A percentile compares a stretch with the other conserved stretches of the same genome.
These are phyloP conservation scores for Engraulis encrasicolus DNA, from an alignment of 2,113 vertebrate genomes.

Conservation along the genomic window DNA sequence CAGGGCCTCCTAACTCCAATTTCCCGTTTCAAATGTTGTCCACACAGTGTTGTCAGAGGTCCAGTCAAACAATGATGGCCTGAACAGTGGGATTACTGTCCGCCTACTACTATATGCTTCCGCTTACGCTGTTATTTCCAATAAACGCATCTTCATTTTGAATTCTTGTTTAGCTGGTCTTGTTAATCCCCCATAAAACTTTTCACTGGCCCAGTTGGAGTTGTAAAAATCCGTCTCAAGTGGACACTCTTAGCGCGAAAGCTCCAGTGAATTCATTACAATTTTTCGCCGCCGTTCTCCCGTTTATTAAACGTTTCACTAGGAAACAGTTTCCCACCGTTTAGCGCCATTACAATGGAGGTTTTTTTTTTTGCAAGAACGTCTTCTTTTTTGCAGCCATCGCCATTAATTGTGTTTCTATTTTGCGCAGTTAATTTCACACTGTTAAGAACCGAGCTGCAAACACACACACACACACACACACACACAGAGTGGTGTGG, in stretches of 20 bases:
- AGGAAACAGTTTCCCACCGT: constrained; percentile 23
- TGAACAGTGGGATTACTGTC: background rate
- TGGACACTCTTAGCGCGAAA: background rate
- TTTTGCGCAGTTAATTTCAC: constrained; percentile 58
- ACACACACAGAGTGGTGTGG: constrained; percentile 31
- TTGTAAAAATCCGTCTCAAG: constrained; percentile 28
- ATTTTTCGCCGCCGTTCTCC: background rate
- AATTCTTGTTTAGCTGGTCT: constrained; percentile 3
- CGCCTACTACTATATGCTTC: background rate
- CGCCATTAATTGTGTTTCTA: constrained; percentile 51
- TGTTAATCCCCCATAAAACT: background rate
- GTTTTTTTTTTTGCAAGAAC: constrained; percentile 16
- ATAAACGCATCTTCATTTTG: constrained; percentile 6
- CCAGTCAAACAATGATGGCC: background rate
- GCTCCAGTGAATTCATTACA: background rate
- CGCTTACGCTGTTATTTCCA: background rate
- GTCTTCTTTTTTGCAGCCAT: constrained; percentile 38
- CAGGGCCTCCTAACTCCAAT: too few relatives aligned
- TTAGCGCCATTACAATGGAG: constrained; percentile 28
- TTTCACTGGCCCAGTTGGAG: background rate
- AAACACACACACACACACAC: too few relatives aligned
- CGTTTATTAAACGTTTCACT: constrained; percentile 42
- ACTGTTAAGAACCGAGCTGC: constrained; percentile 48
- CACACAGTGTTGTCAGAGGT: background rate
- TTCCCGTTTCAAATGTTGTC: background rate